Base-by-base conservation (phyloP, 2,797 vertebrate genomes). In the Glyptemys insculpta region DNA sequence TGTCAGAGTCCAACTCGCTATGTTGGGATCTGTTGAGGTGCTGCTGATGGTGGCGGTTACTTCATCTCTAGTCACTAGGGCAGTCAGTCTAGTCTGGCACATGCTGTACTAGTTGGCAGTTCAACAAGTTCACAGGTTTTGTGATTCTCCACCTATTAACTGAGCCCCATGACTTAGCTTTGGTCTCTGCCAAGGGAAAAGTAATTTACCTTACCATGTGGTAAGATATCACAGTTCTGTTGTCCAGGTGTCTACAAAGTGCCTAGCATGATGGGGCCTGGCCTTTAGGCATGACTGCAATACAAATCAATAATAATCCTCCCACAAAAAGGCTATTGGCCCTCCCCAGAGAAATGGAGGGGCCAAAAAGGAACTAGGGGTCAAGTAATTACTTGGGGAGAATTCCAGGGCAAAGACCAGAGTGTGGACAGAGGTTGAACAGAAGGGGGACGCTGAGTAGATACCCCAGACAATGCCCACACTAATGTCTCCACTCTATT, bases 261-360 rank as follows among this genome's bases (percentile, higher is more conserved):
- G 27, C 56, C 56, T 29, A 57, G 5, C 11, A 52, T 0, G 0
- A 4, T 3, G 56, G 12, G 4, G 34, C 72, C 72, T n/a, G 74
- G 85, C 34, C 49, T 15, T 85, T 59, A 59, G 27, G 59, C 34
- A 34, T 8, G 16, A 18, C 31, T 34, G 34, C 59, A 65, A 65
- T n/a, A 65, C 34, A 65, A 65, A 65, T 65, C n/a, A 65, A 29
- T 6, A 54, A 57, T 59, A 65, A 65, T 65, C 15, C 59, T 65
- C 59, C 34, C 31, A 59, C 57, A 31, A n/a, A 18, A 14, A n/a
- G 59, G 59, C 15, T 65, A 34, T 65, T 65, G 31, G 31, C 34
- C 62, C 34, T 65, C 8, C 62, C 16, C 34, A 19, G 34, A 19
- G 34, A 65, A 65, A n/a, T n/a, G 34, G 8, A n/a, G 62, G 8